Evolutionary conservation across 1,140 invertebrate species (phyloP), one percentile per base, ranked within the genome.

Genomic region (Drosophila burlai): DNA sequence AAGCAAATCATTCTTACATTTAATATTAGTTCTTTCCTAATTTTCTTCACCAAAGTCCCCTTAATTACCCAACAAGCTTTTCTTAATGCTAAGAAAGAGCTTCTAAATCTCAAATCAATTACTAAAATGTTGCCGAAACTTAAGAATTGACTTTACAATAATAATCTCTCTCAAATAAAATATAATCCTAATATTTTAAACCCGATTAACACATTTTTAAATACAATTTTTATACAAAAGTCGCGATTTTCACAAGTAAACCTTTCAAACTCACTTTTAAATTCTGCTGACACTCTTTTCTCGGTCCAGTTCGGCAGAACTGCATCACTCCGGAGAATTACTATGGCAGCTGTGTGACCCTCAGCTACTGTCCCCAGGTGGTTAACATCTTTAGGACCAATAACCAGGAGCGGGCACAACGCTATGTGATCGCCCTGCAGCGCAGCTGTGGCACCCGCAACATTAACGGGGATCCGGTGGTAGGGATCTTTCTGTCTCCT

Each of bases 301-400:
- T 42, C 15, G 55, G 49, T 64, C 8, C 42, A 90, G 86, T 71
- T 59, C 82, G 86, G 0, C 80, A 85, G 68, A 72, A 91, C 63
- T 92, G 91, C 68, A 63, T 91, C 13, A 91, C 89, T 10, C 91
- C 91, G 9, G 91, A 92, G 52, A 91, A 89, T 42, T 91, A 89
- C 55, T 87, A 91, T 54, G 91, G 91, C 21, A 82, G 71, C 21
- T 92, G 91, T 69, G 85, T 92, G 55, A 55, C 57, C 5, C 71
- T 92, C 8, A 91, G 50, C 54, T 91, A 80, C 57, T 92, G 91
- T 43, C 91, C 91, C 34, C 89, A 92, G 71, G 86, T 80, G 55
- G 58, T 60, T 9, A 80, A 92, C 60, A 62, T 89, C 11, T 92
- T 91, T 58, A 68, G 91, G 62, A 21, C 43, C 13, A 61, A 68